Conservation (phyloP, 2,113 vertebrate species). For the Rhagologus leucostigma region DNA sequence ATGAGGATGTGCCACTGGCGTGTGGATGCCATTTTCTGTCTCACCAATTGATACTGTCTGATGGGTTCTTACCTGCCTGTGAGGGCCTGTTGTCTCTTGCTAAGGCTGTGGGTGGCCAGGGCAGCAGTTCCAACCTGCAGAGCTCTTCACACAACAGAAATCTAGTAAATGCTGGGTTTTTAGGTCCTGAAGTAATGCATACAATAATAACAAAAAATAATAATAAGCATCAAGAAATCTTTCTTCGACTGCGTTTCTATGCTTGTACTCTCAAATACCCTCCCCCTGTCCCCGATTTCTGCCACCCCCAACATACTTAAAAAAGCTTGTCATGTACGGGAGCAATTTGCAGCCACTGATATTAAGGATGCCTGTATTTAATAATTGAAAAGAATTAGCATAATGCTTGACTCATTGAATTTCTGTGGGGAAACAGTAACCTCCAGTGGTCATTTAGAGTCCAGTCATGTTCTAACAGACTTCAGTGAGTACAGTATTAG, state of each 20-base stretch:
- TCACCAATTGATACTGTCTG: accelerated
- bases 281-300: background rate
- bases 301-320: background rate
- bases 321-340: background rate
- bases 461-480: slow-evolving; percentile 25
- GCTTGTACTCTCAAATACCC: background rate
- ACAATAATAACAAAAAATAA: background rate
- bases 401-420: background rate
- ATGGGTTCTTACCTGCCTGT: background rate
- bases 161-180: background rate
- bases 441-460: slow-evolving; percentile 42
- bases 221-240: background rate
- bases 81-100: background rate
- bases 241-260: background rate
- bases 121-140: background rate
- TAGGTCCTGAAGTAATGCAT: background rate
- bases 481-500: background rate
- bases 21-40: background rate
- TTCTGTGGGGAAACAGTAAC: slow-evolving; percentile 37
- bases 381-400: slow-evolving; percentile 31
- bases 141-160: background rate
- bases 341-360: background rate
- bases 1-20: accelerated
- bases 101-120: background rate
- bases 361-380: background rate